phyloP scores from a whole-genome alignment of 2,113 vertebrate species.

The Arizona elegans region DNA sequence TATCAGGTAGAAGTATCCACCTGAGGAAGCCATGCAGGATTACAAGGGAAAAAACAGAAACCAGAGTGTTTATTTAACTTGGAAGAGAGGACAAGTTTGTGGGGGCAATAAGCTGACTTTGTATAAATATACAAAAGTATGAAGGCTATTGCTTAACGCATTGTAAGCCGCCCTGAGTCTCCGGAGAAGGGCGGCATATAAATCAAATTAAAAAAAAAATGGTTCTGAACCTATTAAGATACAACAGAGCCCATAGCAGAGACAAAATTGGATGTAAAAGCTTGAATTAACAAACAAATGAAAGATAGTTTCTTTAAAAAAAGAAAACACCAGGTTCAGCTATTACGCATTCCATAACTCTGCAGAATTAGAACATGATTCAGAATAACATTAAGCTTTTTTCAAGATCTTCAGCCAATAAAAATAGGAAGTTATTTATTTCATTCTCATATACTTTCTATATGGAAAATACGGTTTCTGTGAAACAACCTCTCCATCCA shows the following conservation, averaged over 20 bases:
- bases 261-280: not conserved
- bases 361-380: slow-evolving; percentile 50
- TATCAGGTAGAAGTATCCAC: not conserved
- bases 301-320: not conserved
- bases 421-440: not conserved
- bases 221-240: not conserved
- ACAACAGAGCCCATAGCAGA: not conserved
- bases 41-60: not conserved
- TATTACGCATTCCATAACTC: slow-evolving; percentile 86
- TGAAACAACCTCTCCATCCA: slow-evolving; percentile 85
- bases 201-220: no score
- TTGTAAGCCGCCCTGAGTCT: no score
- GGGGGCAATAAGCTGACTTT: no score
- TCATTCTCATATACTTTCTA: not conserved
- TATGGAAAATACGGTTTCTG: not conserved
- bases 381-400: not conserved
- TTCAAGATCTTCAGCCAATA: not conserved
- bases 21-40: not conserved
- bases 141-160: no score
- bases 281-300: not conserved
- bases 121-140: no score
- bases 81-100: no score
- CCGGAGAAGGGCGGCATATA: no score
- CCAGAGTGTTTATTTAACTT: not conserved
- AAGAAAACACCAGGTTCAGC: not conserved